Evolutionary conservation across 2,888 invertebrate genomes (phyloP).

Genomic region (Glyphotaelius pellucidus): DNA sequence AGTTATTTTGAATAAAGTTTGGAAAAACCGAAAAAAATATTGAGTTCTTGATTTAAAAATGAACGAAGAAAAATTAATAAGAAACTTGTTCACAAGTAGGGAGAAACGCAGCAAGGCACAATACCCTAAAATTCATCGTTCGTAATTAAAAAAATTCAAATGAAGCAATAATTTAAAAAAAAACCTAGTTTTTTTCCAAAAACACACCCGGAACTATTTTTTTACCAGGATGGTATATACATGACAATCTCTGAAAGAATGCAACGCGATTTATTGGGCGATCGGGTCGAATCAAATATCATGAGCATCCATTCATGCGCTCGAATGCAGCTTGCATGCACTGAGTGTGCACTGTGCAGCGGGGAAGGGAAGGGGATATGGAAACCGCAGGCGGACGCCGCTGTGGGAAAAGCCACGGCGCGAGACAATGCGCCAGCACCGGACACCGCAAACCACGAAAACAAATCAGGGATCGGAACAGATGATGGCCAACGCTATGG

Average conservation of each 20-base stretch:
- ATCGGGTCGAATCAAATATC: neutral
- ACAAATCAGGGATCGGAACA: constrained; percentile 65
- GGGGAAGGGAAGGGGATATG: neutral
- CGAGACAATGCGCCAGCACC: constrained; percentile 54
- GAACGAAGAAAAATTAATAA: neutral
- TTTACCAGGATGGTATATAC: neutral
- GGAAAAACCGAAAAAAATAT: no score
- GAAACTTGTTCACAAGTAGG: neutral
- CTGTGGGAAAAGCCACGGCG: constrained; percentile 37
- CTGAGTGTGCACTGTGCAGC: neutral
- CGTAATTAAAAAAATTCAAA: no score
- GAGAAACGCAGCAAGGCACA: neutral
- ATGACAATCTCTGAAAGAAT: neutral
- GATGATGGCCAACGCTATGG: constrained; percentile 35
- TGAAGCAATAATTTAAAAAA: no score
- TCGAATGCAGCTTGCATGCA: neutral
- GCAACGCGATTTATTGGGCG: neutral
- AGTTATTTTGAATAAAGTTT: no score
- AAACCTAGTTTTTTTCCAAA: neutral
- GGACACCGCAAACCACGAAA: constrained; percentile 66
- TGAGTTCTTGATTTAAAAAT: neutral
- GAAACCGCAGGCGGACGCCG: constrained; percentile 25
- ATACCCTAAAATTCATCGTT: neutral
- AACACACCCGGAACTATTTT: no score
- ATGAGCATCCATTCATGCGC: neutral